Evolutionary conservation across 2,888 invertebrate genomes (phyloP), one percentile per base, ranked within the genome.

Genomic region (Sialis fuliginosa): DNA sequence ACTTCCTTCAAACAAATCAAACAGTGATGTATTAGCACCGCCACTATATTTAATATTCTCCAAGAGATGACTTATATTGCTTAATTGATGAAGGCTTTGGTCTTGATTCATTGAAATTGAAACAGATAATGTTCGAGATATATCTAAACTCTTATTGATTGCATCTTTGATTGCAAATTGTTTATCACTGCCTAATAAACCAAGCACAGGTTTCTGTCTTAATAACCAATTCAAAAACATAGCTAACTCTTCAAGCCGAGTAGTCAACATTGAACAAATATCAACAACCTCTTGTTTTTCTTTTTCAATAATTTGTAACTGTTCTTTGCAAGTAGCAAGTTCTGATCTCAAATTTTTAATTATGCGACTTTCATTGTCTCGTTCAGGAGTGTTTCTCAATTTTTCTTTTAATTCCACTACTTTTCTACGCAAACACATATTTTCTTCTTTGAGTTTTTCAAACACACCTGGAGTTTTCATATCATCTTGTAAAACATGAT

Each of bases 211-310:
- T 68, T 75, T 76, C 54, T 78, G 73, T 48, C 72, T 71, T 30
- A 80, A 60, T 34, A 81, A 61, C 49, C 77, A 75, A 52, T 79
- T 77, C 53, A 81, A 62, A 57, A 80, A 80, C 55, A 70, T 68
- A 1, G 79, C 75, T 49, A 81, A 61, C 54, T 80, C 80, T 61
- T 79, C 77, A 44, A 81, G 62, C 34, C 79, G 69, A 5, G 66
- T 68, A 30, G 75, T 74, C 40, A 81, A 60, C 48, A 77, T 56
- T 47, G 61, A 54, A 51, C 70, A 70, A 8, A 68, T 63, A 49
- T 69, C 64, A 44, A 60, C 60, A 2, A 64, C 60, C 52, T 69
- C 66, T 8, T 53, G 51, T n/a, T 65, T 56, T 31, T 62, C 53
- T 42, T 56, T 60, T 52, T 68, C 68, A 10, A 62, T 62, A 34